Evolutionary conservation across 2,888 invertebrate species (phyloP).

Genomic region (Gortyna flavago): DNA sequence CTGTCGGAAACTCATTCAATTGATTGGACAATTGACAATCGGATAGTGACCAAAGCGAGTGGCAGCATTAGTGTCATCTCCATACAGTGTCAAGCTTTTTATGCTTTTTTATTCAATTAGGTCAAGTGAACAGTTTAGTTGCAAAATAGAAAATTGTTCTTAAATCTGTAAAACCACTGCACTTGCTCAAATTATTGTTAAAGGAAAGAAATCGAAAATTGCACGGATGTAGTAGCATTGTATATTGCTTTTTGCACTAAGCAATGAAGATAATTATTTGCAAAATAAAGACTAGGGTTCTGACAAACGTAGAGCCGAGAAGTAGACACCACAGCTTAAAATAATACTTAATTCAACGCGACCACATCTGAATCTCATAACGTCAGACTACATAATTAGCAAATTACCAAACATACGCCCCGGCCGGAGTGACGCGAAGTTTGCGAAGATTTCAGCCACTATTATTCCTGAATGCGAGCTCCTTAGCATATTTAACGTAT

Average conservation of each 20-base stretch:
- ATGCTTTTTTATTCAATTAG: not conserved
- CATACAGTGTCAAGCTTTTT: constrained; percentile 14
- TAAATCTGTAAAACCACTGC: not conserved
- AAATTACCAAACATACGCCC: constrained; percentile 41
- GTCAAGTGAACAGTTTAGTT: not conserved
- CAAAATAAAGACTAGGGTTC: not conserved
- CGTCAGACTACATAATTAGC: constrained; percentile 56
- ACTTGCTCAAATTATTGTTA: not conserved
- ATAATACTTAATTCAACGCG: constrained; percentile 51
- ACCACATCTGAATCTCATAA: constrained; percentile 52
- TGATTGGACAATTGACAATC: constrained; percentile 45
- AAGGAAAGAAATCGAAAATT: not conserved
- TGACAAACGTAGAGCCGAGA: not conserved
- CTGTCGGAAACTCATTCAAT: constrained; percentile 33
- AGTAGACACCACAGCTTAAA: constrained; percentile 17
- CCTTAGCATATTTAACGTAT: constrained; percentile 87
- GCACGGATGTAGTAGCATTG: not conserved
- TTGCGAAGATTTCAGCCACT: constrained; percentile 72
- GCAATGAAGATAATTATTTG: not conserved
- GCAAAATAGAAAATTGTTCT: not conserved
- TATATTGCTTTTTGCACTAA: not conserved
- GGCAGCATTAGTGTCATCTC: constrained; percentile 15
- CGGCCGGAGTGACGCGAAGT: constrained; percentile 64
- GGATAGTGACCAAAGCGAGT: constrained; percentile 19
- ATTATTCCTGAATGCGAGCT: constrained; percentile 77